These are phyloP conservation scores for Echinometra lucunter DNA, from an alignment of 53 echinoderm and acorn worm genomes.

Conservation along the genomic window DNA sequence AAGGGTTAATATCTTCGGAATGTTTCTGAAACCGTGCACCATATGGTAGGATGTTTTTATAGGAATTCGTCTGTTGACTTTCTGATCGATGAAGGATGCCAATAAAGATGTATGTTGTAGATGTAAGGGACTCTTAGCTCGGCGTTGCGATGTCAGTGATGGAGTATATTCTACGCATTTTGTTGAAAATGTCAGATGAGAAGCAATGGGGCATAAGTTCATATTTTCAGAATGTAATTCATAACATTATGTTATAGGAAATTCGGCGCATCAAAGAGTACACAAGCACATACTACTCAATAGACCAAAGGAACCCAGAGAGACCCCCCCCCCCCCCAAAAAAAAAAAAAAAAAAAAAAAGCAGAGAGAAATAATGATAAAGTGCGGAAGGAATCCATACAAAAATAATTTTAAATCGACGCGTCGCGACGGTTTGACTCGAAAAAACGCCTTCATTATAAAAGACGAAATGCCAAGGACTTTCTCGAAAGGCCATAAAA, in stretches of 20 bases:
- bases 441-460: neutral
- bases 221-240: neutral
- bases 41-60: constrained; percentile 9
- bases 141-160: neutral
- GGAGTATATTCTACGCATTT: neutral
- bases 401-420: neutral
- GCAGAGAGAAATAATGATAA: neutral
- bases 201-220: neutral
- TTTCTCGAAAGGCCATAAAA: too few species aligned
- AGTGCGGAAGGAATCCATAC: neutral
- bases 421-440: neutral
- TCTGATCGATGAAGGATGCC: constrained; percentile 11
- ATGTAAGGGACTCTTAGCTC: neutral
- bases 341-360: neutral
- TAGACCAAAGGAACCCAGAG: neutral
- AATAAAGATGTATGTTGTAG: constrained; percentile 3
- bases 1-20: neutral
- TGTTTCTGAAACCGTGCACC: neutral
- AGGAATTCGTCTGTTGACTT: constrained; percentile 22
- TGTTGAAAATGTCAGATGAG: neutral
- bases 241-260: neutral
- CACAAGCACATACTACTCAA: neutral
- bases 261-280: neutral
- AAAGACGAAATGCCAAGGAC: too few species aligned
- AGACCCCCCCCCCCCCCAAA: too few species aligned